These are phyloP conservation scores for Sardinella longiceps DNA, from an alignment of 2,797 vertebrate genomes.

Conservation along the genomic window DNA sequence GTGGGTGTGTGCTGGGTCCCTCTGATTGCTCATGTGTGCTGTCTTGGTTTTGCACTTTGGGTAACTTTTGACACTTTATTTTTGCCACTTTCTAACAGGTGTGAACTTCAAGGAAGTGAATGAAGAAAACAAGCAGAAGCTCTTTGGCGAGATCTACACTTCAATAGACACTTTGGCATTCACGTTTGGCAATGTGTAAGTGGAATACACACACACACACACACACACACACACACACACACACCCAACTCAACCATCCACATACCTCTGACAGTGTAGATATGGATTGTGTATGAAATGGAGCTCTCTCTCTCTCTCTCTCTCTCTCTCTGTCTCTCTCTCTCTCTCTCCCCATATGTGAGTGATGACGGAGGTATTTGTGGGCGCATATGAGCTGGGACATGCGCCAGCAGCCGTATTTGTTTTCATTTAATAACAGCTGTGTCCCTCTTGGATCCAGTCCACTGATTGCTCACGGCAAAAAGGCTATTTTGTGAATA, in stretches of 20 bases:
- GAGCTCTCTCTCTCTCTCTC: neutral
- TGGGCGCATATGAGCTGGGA: constrained; percentile 1
- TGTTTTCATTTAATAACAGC: constrained; percentile 27
- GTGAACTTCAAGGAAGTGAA: constrained; percentile 97
- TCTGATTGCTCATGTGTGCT: neutral
- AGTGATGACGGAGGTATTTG: neutral
- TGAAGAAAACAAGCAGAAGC: constrained; percentile 89
- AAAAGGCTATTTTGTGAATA: neutral
- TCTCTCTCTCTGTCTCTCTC: neutral
- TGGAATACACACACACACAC: constrained; percentile 51
- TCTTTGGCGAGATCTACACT: constrained; percentile 89
- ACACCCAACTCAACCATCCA: neutral
- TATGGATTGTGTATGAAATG: neutral
- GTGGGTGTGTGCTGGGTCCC: neutral
- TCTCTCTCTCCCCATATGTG: neutral
- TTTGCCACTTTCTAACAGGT: constrained; percentile 67
- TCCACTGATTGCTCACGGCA: neutral
- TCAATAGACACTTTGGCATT: constrained; percentile 96
- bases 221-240: neutral
- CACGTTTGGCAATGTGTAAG: constrained; percentile 99
- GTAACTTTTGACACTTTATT: neutral
- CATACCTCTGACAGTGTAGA: neutral
- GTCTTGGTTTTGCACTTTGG: neutral
- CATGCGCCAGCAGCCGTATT: neutral
- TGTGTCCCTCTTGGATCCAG: neutral